These are phyloP conservation scores for Nycticorax nycticorax DNA, from an alignment of 2,113 vertebrate species.

Conservation along the genomic window DNA sequence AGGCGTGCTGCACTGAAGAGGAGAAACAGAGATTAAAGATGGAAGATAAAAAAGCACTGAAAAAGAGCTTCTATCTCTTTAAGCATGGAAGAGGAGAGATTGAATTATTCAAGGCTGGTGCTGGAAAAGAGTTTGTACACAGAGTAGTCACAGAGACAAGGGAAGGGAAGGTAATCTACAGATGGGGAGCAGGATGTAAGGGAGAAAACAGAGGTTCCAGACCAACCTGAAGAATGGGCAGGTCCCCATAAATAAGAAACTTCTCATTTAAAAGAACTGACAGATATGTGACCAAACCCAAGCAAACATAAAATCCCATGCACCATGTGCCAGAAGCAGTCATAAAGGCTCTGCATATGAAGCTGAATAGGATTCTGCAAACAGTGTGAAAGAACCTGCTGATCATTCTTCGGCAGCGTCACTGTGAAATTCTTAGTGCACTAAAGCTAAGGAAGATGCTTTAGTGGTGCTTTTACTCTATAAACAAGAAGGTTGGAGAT, in stretches of 20 bases:
- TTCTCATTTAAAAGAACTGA: neutral
- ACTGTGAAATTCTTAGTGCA: neutral
- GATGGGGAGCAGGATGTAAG: neutral
- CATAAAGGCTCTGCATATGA: neutral
- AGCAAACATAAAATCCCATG: rapidly evolving
- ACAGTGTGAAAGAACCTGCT: neutral
- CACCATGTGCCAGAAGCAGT: neutral
- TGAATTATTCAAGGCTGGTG: neutral
- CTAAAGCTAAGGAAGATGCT: neutral
- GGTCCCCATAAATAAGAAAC: neutral
- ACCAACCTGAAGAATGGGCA: neutral
- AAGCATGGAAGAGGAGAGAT: neutral
- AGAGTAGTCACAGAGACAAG: neutral
- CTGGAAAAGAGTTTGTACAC: neutral
- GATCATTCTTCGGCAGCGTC: neutral
- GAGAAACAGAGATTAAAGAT: neutral
- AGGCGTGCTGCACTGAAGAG: neutral
- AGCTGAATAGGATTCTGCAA: neutral
- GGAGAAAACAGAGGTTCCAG: neutral
- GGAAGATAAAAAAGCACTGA: neutral
- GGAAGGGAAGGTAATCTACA: neutral
- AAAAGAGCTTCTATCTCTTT: neutral
- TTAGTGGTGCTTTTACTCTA: neutral
- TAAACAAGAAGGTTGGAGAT: neutral
- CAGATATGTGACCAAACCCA: neutral